A percentile compares a stretch with the other conserved stretches of the same genome.
Conservation (phyloP, 1,140 invertebrate species). For the Ectropis grisescens region DNA sequence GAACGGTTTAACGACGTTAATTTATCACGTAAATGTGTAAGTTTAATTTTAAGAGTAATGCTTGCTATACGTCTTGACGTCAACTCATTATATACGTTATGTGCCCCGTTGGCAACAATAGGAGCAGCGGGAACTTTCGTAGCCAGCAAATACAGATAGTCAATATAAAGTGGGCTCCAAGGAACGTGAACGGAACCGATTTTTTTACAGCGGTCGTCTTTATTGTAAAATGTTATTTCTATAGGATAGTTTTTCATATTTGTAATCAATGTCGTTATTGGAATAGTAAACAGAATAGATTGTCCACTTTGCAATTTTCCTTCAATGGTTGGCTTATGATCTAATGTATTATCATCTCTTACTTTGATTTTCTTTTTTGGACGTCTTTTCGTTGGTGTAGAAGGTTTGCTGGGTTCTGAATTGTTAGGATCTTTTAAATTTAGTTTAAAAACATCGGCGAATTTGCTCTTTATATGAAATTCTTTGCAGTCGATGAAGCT, state of each 20-base stretch:
- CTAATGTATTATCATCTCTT: conserved; percentile 6
- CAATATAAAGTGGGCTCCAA: conserved; percentile 26
- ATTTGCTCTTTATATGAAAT: conserved; percentile 28
- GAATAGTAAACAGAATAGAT: conserved; percentile 26
- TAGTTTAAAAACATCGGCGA: conserved; percentile 38
- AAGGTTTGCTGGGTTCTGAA: conserved; percentile 2
- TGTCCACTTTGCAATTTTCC: conserved; percentile 16
- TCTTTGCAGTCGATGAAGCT: conserved; percentile 22
- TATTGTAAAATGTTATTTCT: conserved; percentile 30
- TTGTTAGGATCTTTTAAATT: conserved; percentile 25
- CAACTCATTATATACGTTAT: conserved; percentile 28
- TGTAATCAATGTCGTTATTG: conserved; percentile 20
- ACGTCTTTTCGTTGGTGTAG: conserved; percentile 10
- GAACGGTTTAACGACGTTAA: conserved; percentile 11
- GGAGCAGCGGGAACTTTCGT: conserved; percentile 8
- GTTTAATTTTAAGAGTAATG: conserved; percentile 31
- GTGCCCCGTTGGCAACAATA: conserved; percentile 15
- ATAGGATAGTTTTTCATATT: conserved; percentile 36
- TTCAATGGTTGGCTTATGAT: conserved; percentile 3
- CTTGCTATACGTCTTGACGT: conserved; percentile 27
- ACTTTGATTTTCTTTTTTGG: conserved; percentile 21
- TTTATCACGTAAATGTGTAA: conserved; percentile 21
- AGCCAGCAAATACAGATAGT: conserved; percentile 26
- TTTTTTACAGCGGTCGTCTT: conserved; percentile 14
- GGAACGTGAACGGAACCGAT: conserved; percentile 28